Percentiles rank a stretch among this genome's conserved stretches.
Evolutionary conservation across 2,888 invertebrate species (phyloP).

Genomic region (Nephrocerus scutellatus): DNA sequence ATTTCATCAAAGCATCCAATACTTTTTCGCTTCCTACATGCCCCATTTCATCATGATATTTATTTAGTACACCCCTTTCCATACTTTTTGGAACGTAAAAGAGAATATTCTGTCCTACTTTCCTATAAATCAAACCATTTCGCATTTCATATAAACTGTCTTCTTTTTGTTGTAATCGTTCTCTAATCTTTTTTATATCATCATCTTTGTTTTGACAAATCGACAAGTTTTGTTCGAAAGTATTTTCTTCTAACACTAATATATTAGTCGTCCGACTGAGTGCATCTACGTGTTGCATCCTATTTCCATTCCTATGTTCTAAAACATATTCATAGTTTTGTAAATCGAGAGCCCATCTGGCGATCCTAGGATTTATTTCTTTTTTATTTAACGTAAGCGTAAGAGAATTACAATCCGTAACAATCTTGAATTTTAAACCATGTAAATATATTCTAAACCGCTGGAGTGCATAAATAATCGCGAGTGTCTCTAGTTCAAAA

Average conservation of each 20-base stretch:
- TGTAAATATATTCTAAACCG: neutral
- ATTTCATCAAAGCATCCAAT: slow-evolving; percentile 3
- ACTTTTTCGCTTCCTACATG: slow-evolving; percentile 7
- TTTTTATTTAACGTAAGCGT: slow-evolving; percentile 7
- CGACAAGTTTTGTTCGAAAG: slow-evolving; percentile 12
- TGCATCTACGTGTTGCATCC: slow-evolving; percentile 10
- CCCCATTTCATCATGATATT: slow-evolving; percentile 9
- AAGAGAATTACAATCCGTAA: neutral
- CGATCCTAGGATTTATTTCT: slow-evolving; percentile 11
- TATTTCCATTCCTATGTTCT: slow-evolving; percentile 7
- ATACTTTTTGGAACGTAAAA: slow-evolving; percentile 5
- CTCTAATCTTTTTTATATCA: neutral
- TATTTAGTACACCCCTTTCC: slow-evolving; percentile 2
- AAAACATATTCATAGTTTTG: slow-evolving; percentile 3
- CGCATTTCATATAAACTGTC: slow-evolving; percentile 1
- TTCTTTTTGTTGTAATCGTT: too few species aligned
- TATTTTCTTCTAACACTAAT: slow-evolving; percentile 14
- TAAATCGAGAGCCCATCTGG: slow-evolving; percentile 6
- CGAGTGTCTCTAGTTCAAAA: neutral
- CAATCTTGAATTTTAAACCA: neutral
- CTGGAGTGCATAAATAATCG: neutral
- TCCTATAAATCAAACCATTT: neutral
- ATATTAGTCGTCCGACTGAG: slow-evolving; percentile 10
- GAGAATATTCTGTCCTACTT: neutral
- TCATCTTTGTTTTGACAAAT: slow-evolving; percentile 13